Evolutionary conservation across 2,113 vertebrate species (phyloP).

Genomic region (Pollimyrus isidori): DNA sequence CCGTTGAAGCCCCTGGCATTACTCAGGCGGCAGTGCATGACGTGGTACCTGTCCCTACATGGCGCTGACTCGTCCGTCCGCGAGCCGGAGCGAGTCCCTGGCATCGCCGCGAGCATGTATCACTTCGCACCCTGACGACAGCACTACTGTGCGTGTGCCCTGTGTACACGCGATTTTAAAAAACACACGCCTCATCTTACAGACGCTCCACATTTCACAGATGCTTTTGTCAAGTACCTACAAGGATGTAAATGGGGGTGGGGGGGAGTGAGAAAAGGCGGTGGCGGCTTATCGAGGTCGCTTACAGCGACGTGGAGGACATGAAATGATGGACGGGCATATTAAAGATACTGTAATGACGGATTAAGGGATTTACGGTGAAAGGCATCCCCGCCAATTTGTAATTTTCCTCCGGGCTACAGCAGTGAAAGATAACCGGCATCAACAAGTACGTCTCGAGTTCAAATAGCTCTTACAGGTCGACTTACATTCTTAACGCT

Average conservation of each 20-base stretch:
- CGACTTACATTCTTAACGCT: not conserved
- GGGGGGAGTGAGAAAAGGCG: not conserved
- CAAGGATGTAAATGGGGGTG: not conserved
- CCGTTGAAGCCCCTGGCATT: not conserved
- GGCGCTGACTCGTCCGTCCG: not conserved
- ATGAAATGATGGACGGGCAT: not conserved
- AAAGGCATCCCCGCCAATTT: not conserved
- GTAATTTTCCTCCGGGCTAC: not conserved
- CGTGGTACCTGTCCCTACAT: not conserved
- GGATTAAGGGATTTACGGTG: slow-evolving; percentile 5
- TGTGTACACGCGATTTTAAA: not conserved
- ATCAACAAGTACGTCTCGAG: not conserved
- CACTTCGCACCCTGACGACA: not conserved
- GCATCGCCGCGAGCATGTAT: not conserved
- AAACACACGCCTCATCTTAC: not conserved
- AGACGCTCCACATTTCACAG: not conserved
- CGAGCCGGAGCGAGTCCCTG: not conserved
- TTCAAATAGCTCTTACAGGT: not conserved
- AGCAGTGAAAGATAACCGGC: not conserved
- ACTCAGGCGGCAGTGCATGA: not conserved
- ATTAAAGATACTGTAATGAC: slow-evolving; percentile 5
- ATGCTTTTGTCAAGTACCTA: not conserved
- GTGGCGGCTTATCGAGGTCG: not conserved
- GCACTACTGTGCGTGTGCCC: not conserved
- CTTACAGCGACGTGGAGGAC: not conserved